Conservation (phyloP, 1,140 invertebrate genomes). For the Drosophila elegans region DNA sequence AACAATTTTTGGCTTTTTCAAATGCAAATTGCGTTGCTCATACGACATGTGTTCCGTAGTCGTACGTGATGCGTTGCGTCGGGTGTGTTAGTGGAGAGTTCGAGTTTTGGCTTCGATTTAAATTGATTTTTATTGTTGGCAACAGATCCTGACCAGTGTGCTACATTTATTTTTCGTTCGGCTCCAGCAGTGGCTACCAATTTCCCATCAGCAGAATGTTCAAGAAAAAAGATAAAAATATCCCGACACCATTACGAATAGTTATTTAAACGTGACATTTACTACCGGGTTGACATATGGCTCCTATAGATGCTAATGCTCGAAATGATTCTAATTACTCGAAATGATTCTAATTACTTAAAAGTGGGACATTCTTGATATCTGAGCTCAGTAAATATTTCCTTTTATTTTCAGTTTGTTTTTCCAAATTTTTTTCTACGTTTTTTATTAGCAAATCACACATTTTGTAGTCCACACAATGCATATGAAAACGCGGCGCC, state of each 20-base stretch:
- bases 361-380: not conserved
- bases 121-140: slow-evolving; percentile 42
- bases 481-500: slow-evolving; percentile 1
- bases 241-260: slow-evolving; percentile 44
- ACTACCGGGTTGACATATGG: slow-evolving; percentile 12
- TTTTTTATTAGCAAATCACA: slow-evolving; percentile 18
- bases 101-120: slow-evolving; percentile 44
- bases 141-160: slow-evolving; percentile 14
- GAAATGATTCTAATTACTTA: not conserved
- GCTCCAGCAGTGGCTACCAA: not conserved
- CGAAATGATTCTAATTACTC: slow-evolving; percentile 8
- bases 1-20: slow-evolving; percentile 41
- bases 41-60: slow-evolving; percentile 39
- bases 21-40: slow-evolving; percentile 59
- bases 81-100: not conserved
- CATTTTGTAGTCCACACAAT: not conserved
- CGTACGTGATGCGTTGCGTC: slow-evolving; percentile 24
- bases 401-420: not conserved
- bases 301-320: slow-evolving; percentile 10
- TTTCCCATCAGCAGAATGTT: not conserved
- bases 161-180: slow-evolving; percentile 27
- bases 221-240: slow-evolving; percentile 6
- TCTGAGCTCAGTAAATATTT: not conserved
- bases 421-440: not conserved
- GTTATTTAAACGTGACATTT: slow-evolving; percentile 26